phyloP scores from a whole-genome alignment of 2,888 invertebrate species.

The Noctua comes region DNA sequence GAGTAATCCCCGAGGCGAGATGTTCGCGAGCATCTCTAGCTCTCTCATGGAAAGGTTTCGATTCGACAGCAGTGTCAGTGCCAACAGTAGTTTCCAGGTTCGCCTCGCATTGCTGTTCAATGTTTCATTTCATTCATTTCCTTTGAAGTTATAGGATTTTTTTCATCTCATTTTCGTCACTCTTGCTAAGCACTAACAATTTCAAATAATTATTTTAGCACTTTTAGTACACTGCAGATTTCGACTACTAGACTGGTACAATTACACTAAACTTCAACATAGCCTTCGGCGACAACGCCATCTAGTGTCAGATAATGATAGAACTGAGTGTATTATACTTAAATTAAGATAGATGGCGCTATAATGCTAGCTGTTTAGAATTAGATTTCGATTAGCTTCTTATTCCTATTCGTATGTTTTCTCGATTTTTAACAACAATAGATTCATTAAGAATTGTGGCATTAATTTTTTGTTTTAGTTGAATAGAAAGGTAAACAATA shows the following conservation, averaged over 20 bases:
- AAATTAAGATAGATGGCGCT: slow-evolving; percentile 70
- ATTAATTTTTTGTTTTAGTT: neutral
- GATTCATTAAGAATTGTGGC: neutral
- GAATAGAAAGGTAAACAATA: neutral
- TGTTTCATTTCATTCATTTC: slow-evolving; percentile 75
- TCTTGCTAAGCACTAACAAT: slow-evolving; percentile 62
- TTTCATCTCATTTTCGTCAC: slow-evolving; percentile 62
- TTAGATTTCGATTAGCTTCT: neutral
- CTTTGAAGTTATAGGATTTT: slow-evolving; percentile 52
- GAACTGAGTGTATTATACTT: neutral
- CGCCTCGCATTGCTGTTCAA: slow-evolving; percentile 85
- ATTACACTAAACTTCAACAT: neutral
- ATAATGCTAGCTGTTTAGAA: slow-evolving; percentile 10
- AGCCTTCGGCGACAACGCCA: slow-evolving; percentile 66
- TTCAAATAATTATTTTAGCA: slow-evolving; percentile 39
- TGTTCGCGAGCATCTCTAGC: slow-evolving; percentile 95
- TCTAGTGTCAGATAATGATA: slow-evolving; percentile 58
- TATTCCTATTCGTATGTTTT: neutral
- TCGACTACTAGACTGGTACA: neutral
- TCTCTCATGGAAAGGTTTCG: slow-evolving; percentile 95
- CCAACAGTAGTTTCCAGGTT: slow-evolving; percentile 94
- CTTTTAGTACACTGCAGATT: slow-evolving; percentile 32
- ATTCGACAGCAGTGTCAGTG: slow-evolving; percentile 94
- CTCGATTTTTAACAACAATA: neutral
- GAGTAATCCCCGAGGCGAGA: slow-evolving; percentile 94